Conservation (phyloP, 2,113 vertebrate genomes). For the Lophotis ruficrista region DNA sequence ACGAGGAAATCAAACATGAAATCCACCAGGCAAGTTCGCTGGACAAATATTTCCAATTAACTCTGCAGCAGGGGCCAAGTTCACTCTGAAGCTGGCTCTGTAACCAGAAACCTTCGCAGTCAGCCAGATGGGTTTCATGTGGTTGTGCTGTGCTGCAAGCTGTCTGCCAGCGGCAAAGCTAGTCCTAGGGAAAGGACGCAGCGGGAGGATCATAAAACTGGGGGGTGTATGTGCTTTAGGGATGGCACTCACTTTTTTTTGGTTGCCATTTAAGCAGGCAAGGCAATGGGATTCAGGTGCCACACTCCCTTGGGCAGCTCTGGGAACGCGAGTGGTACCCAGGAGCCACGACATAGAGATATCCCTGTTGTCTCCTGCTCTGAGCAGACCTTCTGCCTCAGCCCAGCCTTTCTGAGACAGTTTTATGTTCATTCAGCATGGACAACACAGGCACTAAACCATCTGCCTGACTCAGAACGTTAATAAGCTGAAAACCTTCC, state of each 20-base stretch:
- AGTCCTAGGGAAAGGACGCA: background rate
- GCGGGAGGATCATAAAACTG: background rate
- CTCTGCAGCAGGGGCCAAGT: background rate
- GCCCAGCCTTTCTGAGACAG: background rate
- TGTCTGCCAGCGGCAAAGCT: background rate
- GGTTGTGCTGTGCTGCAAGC: background rate
- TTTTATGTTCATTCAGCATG: background rate
- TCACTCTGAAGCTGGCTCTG: slow-evolving; percentile 19
- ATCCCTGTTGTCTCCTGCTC: background rate
- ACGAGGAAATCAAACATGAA: slow-evolving; percentile 26
- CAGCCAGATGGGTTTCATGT: background rate
- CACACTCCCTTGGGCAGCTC: accelerated
- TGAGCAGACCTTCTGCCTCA: background rate
- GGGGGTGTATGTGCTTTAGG: background rate
- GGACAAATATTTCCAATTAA: slow-evolving; percentile 41
- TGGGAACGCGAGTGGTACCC: background rate
- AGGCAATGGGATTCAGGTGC: background rate
- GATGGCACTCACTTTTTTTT: background rate
- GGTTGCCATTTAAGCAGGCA: background rate
- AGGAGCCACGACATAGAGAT: background rate
- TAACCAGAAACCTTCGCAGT: slow-evolving; percentile 18
- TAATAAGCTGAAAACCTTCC: background rate
- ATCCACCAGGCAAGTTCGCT: background rate
- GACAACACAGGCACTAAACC: background rate
- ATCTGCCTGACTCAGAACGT: background rate